A percentile compares a stretch with the other conserved stretches of the same genome.
These are phyloP conservation scores for Zaprionus ghesquierei DNA, from an alignment of 1,140 invertebrate genomes.

Conservation along the genomic window DNA sequence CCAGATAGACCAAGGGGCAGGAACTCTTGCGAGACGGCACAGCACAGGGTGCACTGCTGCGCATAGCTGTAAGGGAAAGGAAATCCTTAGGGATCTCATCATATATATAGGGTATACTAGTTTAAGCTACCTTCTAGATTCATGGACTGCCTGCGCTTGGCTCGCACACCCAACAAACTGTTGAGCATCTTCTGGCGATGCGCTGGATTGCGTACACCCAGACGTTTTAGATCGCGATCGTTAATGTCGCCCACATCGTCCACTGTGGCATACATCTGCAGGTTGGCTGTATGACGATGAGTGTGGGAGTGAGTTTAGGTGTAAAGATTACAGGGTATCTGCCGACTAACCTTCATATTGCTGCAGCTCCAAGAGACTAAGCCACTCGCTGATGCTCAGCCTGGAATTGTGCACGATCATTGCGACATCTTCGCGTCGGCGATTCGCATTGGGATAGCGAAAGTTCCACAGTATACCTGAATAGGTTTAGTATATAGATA, in stretches of 20 bases:
- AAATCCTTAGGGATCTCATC: not conserved
- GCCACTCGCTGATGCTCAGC: slow-evolving; percentile 69
- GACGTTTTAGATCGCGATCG: slow-evolving; percentile 85
- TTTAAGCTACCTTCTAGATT: slow-evolving; percentile 67
- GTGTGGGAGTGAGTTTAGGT: not conserved
- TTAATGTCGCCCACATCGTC: slow-evolving; percentile 85
- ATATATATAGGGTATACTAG: not conserved
- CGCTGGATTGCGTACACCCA: slow-evolving; percentile 86
- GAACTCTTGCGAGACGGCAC: slow-evolving; percentile 63
- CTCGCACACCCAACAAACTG: slow-evolving; percentile 85
- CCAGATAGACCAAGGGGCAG: slow-evolving; percentile 65
- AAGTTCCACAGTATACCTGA: slow-evolving; percentile 80
- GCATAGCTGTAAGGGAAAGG: slow-evolving; percentile 7
- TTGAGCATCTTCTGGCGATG: slow-evolving; percentile 86
- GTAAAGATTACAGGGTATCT: not conserved
- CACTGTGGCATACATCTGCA: slow-evolving; percentile 83
- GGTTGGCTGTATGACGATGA: slow-evolving; percentile 55
- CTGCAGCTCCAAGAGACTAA: slow-evolving; percentile 68
- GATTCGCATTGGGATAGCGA: slow-evolving; percentile 59
- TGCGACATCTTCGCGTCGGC: slow-evolving; percentile 61
- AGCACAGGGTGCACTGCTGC: slow-evolving; percentile 35
- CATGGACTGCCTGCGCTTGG: slow-evolving; percentile 83
- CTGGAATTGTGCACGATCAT: slow-evolving; percentile 71
- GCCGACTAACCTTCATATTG: slow-evolving; percentile 66
- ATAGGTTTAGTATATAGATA: not conserved